A percentile compares a stretch with the other conserved stretches of the same genome.
phyloP scores from a whole-genome alignment of 2,113 vertebrate genomes.

The Vicugna pacos region DNA sequence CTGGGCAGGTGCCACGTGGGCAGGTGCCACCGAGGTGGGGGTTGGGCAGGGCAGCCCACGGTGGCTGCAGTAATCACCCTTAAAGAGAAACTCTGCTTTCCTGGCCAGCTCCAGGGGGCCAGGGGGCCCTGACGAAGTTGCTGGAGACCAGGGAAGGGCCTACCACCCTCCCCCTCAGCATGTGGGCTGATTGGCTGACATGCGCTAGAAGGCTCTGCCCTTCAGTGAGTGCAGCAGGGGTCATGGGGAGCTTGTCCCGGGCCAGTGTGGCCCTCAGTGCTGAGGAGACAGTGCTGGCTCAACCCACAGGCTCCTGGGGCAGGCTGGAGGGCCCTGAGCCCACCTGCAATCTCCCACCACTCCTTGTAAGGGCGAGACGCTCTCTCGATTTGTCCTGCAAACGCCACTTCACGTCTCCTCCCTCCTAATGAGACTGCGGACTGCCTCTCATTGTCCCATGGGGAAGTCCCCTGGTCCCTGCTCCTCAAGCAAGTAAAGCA shows the following conservation, averaged over 20 bases:
- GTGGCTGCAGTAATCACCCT: not conserved
- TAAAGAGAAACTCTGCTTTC: not conserved
- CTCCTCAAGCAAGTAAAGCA: not conserved
- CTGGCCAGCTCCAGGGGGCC: not conserved
- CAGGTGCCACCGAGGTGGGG: not conserved
- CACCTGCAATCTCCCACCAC: not conserved
- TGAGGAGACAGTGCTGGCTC: not conserved
- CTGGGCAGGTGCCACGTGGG: conserved; percentile 8
- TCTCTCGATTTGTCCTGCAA: not conserved
- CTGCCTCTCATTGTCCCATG: fast-evolving
- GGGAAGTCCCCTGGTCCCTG: not conserved
- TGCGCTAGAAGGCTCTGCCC: not conserved
- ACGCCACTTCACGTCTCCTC: not conserved
- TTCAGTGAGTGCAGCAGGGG: not conserved
- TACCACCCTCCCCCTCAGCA: not conserved
- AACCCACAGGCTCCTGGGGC: not conserved
- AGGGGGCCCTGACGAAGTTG: not conserved
- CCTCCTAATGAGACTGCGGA: not conserved
- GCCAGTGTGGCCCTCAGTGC: fast-evolving
- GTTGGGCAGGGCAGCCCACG: not conserved
- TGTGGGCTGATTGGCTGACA: not conserved
- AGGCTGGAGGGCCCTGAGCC: not conserved
- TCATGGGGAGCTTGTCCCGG: not conserved
- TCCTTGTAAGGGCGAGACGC: not conserved
- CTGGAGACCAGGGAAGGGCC: not conserved